These are phyloP conservation scores for Anticlea derivata DNA, from an alignment of 2,888 invertebrate genomes.

Conservation along the genomic window DNA sequence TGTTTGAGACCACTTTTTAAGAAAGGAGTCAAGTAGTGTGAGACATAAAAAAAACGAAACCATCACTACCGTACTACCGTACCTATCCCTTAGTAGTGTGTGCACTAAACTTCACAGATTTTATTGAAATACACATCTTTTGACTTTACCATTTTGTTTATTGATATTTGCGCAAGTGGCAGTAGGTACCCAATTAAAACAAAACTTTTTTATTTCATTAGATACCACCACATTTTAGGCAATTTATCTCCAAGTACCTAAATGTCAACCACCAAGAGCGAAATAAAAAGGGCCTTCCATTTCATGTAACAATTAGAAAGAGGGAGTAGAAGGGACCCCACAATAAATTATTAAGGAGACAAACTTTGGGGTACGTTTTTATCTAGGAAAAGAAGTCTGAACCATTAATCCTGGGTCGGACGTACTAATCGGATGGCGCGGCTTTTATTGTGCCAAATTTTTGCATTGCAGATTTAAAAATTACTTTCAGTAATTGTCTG, in stretches of 20 bases:
- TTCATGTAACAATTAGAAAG: conserved; percentile 64
- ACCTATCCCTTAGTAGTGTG: too few species aligned
- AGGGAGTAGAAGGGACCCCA: conserved; percentile 49
- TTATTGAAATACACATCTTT: too few species aligned
- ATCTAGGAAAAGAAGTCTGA: conserved; percentile 41
- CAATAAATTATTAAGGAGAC: conserved; percentile 67
- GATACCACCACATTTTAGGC: conserved; percentile 31
- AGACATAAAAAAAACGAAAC: too few species aligned
- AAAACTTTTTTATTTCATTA: conserved; percentile 27
- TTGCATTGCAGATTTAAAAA: conserved; percentile 53
- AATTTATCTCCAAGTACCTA: conserved; percentile 44
- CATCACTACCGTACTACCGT: too few species aligned
- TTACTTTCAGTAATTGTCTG: conserved; percentile 25
- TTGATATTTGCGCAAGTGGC: neutral
- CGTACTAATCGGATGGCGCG: conserved; percentile 54
- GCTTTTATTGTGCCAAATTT: conserved; percentile 51
- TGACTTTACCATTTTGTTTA: too few species aligned
- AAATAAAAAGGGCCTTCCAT: conserved; percentile 51
- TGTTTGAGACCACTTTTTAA: too few species aligned
- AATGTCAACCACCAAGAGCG: conserved; percentile 54
- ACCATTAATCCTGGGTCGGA: conserved; percentile 55
- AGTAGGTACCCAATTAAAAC: conserved; percentile 9
- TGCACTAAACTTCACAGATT: too few species aligned
- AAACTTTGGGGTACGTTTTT: conserved; percentile 58
- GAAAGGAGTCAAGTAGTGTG: too few species aligned